Conservation (phyloP, 2,113 vertebrate genomes). For the Thunnus thynnus region DNA sequence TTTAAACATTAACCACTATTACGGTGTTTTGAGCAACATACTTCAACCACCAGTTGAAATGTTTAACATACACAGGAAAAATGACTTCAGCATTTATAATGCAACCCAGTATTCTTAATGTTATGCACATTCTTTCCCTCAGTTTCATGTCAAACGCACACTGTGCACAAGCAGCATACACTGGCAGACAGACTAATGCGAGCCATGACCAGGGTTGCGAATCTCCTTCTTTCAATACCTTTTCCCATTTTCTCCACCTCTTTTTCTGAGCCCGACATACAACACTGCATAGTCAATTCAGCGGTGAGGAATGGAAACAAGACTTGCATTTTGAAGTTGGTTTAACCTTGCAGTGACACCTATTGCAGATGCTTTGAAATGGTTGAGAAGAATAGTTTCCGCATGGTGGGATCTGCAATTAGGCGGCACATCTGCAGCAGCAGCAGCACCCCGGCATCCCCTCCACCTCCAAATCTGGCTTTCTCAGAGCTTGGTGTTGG, state of each 20-base stretch:
- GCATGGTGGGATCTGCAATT: conserved; percentile 79
- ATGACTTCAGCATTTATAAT: conserved; percentile 9
- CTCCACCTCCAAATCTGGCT: conserved; percentile 53
- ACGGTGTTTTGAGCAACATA: conserved; percentile 7
- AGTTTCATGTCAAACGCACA: conserved; percentile 39
- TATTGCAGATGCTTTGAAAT: conserved; percentile 81
- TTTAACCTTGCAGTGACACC: conserved; percentile 83
- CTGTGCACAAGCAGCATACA: conserved; percentile 37
- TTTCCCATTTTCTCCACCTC: not conserved
- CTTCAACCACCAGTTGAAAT: conserved; percentile 13
- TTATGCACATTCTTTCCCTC: conserved; percentile 19
- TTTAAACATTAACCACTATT: conserved; percentile 14
- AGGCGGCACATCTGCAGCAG: conserved; percentile 80
- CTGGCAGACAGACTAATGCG: conserved; percentile 41
- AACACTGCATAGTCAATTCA: conserved; percentile 44
- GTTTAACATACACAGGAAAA: conserved; percentile 24
- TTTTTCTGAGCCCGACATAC: conserved; percentile 13
- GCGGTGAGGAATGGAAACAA: conserved; percentile 57
- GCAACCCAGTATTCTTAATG: not conserved
- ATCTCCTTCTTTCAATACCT: conserved; percentile 22
- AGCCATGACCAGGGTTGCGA: conserved; percentile 39
- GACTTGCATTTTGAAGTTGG: conserved; percentile 74
- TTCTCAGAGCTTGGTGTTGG: conserved; percentile 62
- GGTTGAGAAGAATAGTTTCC: conserved; percentile 80
- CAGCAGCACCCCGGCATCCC: conserved; percentile 41